phyloP scores from a whole-genome alignment of 1,140 invertebrate species.

The Solenopsis invicta region DNA sequence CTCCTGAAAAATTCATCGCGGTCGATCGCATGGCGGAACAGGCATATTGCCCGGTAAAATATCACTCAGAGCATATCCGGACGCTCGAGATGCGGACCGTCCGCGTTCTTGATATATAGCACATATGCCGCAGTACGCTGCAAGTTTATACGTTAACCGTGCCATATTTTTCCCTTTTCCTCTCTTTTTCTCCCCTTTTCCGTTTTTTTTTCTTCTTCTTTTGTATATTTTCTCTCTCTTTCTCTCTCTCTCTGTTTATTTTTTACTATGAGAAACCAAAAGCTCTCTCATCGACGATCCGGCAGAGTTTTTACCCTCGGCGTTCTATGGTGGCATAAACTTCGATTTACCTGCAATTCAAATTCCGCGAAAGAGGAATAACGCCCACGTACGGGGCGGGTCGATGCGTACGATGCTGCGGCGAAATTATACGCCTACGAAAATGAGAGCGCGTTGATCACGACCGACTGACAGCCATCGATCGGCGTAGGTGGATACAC shows the following conservation, averaged over 20 bases:
- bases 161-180: background rate
- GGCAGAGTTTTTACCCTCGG: background rate
- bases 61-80: constrained; percentile 26
- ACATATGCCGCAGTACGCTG: background rate
- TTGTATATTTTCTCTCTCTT: no score
- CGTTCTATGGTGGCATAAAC: background rate
- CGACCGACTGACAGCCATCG: background rate
- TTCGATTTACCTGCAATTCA: constrained; percentile 36
- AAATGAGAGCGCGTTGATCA: constrained; percentile 18
- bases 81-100: background rate
- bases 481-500: background rate
- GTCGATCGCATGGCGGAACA: constrained; percentile 45
- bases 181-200: background rate
- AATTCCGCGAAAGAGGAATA: constrained; percentile 33
- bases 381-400: background rate
- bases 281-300: background rate
- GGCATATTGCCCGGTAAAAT: constrained; percentile 60
- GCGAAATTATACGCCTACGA: constrained; percentile 21
- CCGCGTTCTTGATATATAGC: background rate
- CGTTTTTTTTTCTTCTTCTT: background rate
- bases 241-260: background rate
- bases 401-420: background rate
- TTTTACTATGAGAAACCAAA: background rate
- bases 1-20: constrained; percentile 63
- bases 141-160: constrained; percentile 41